phyloP scores from a whole-genome alignment of 2,797 vertebrate genomes.

The Oreochromis grahami region DNA sequence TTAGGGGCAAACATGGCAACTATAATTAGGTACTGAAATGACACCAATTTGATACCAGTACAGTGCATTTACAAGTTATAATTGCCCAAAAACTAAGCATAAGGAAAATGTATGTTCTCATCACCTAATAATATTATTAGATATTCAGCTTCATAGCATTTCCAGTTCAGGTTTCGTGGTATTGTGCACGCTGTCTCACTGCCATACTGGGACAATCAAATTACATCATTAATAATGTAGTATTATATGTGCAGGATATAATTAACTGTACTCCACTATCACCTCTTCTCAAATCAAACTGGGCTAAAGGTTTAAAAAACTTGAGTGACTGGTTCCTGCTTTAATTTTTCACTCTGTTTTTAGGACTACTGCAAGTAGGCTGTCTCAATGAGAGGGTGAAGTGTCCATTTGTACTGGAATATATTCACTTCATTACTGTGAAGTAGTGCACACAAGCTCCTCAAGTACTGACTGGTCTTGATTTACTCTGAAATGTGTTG shows the following conservation, averaged over 20 bases:
- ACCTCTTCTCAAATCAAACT: neutral
- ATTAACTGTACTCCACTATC: constrained; percentile 27
- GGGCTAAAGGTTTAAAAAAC: neutral
- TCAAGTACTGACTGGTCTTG: neutral
- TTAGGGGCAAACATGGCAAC: neutral
- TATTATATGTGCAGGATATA: neutral
- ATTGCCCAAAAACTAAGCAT: neutral
- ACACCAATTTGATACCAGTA: neutral
- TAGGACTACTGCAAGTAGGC: neutral
- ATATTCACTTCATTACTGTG: neutral
- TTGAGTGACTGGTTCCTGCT: neutral
- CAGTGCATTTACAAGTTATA: neutral
- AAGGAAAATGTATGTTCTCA: neutral
- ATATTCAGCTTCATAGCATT: neutral
- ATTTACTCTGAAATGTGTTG: neutral
- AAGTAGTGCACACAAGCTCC: neutral
- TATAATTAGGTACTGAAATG: neutral
- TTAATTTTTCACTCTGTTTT: neutral
- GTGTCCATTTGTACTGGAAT: neutral
- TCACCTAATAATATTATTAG: neutral
- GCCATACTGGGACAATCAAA: neutral
- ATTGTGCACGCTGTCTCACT: neutral
- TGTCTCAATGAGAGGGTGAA: neutral
- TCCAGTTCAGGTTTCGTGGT: neutral
- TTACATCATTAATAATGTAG: neutral